Base-by-base conservation (phyloP, 2,797 vertebrate genomes). In the Remorina albescens region DNA sequence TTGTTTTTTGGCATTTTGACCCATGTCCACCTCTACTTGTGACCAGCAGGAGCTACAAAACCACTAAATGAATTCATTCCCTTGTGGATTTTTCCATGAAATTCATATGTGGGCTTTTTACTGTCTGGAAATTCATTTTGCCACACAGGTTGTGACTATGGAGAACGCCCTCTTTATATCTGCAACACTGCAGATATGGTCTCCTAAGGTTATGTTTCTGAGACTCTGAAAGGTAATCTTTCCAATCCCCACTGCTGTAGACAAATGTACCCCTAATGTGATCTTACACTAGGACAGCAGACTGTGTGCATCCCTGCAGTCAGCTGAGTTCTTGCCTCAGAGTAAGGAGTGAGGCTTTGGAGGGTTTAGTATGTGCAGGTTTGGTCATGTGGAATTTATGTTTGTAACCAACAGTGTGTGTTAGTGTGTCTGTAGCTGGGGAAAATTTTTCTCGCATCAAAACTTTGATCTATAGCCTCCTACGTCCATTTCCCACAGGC, bases 391-490 rank as follows among this genome's bases (percentile, higher is more conserved):
- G 37, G 76, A 71, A 71, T 75, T 69, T 66, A 81, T 57, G 57
- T 21, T 51, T 57, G 23, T 71, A 67, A 72, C 49, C 26, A 34
- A 13, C 42, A n/a, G 18, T 21, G 8, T 19, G 25, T 42, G 37
- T 25, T 21, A 16, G 56, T 78, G 73, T 78, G 72, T 80, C 79
- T 65, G 64, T 50, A 58, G 47, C 60, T 63, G 73, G 63, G 78
- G 84, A 85, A 74, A 63, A 87, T 82, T 88, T 88, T 81, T 81
- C 69, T 88, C 78, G 65, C 80, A 83, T 92, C 87, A 73, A 28
- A 74, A 78, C 86, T 87, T 92, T 93, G 85, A 90, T 91, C 87
- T 82, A 46, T 34, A 44, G 53, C 89, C 91, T 91, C 91, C 88
- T 83, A 88, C 91, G 26, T 71, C 41, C 34, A 51, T 84, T 86